phyloP scores from a whole-genome alignment of 1,140 invertebrate genomes.

The Lepidurus couesii region DNA sequence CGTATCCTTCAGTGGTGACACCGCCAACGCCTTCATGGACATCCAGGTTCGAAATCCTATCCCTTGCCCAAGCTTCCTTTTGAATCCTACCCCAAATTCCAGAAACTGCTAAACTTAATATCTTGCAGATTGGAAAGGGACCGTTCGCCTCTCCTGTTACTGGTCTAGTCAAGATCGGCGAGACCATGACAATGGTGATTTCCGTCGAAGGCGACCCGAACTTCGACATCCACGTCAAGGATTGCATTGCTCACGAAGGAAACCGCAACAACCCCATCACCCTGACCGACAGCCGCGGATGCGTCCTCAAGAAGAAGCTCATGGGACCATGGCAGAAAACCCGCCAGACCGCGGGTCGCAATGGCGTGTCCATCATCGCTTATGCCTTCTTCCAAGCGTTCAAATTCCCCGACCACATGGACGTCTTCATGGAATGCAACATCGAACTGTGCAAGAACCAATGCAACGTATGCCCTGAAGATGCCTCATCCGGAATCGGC shows the following conservation, averaged over 20 bases:
- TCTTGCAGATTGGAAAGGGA: conserved; percentile 55
- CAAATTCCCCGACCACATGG: conserved; percentile 82
- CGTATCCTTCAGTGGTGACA: conserved; percentile 75
- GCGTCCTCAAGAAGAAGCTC: conserved; percentile 71
- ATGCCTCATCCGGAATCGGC: conserved; percentile 30
- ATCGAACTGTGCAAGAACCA: conserved; percentile 75
- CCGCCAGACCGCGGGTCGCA: conserved; percentile 58
- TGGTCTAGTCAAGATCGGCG: conserved; percentile 74
- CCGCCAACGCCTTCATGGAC: conserved; percentile 69
- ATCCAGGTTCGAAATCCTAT: conserved; percentile 49
- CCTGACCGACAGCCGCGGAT: conserved; percentile 69
- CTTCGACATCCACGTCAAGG: conserved; percentile 66
- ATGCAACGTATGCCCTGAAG: conserved; percentile 64
- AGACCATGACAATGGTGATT: conserved; percentile 73
- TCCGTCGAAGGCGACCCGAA: conserved; percentile 70
- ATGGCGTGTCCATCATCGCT: conserved; percentile 68
- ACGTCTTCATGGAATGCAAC: conserved; percentile 75
- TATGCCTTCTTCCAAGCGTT: conserved; percentile 78
- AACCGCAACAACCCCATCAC: conserved; percentile 58
- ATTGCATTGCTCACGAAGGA: conserved; percentile 67
- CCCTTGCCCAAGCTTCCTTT: background rate
- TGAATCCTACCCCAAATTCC: too few relatives aligned
- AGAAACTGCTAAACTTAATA: conserved; percentile 26
- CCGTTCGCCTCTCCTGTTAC: conserved; percentile 67
- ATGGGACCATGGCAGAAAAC: conserved; percentile 76